Conservation (phyloP, 2,113 vertebrate genomes). For the Sprattus sprattus region DNA sequence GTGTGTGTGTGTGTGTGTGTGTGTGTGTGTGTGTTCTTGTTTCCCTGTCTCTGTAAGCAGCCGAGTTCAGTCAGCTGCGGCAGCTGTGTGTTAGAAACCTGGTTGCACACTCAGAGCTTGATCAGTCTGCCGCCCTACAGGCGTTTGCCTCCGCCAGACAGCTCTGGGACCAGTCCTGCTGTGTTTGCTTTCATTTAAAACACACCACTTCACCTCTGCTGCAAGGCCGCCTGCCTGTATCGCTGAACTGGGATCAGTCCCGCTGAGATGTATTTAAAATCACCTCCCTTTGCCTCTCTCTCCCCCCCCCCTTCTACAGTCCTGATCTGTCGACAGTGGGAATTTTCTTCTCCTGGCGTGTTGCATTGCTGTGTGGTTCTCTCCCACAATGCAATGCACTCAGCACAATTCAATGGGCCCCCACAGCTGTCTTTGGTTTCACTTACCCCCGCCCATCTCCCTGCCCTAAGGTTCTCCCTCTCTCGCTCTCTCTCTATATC, state of each 20-base stretch:
- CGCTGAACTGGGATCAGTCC: conserved; percentile 30
- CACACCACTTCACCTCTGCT: conserved; percentile 36
- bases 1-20: background rate
- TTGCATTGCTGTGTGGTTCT: background rate
- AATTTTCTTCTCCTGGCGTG: background rate
- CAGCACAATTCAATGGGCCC: conserved; percentile 22
- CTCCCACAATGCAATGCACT: conserved; percentile 11
- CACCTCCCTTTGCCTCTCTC: background rate
- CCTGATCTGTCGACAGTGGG: background rate
- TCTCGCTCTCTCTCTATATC: background rate
- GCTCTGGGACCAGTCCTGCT: conserved; percentile 42
- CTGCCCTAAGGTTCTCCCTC: background rate
- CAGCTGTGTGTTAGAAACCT: background rate
- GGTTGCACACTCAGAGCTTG: conserved; percentile 32
- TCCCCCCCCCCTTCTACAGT: background rate
- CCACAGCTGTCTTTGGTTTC: background rate
- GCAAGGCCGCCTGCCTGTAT: background rate
- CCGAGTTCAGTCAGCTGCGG: background rate
- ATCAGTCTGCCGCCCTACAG: conserved; percentile 24
- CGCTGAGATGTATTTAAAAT: conserved; percentile 37
- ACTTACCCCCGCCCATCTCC: background rate
- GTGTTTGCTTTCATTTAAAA: conserved; percentile 31
- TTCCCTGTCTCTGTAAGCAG: background rate
- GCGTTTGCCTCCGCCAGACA: conserved; percentile 34
- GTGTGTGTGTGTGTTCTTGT: background rate